Base-by-base conservation (phyloP, 2,797 vertebrate genomes). In the Enteromius anoplus region DNA sequence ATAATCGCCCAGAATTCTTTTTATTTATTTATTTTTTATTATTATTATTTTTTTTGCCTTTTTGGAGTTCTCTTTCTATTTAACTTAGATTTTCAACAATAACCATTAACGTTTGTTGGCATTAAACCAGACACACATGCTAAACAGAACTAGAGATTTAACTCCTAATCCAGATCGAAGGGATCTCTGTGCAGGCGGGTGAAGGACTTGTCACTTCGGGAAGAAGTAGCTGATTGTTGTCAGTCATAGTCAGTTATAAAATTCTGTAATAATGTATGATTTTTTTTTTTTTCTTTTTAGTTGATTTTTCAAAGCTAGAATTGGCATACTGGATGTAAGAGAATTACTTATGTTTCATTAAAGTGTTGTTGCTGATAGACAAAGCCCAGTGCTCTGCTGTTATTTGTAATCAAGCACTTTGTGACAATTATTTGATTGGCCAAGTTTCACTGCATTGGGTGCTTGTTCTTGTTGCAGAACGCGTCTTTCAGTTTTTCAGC, bases 121-220 rank as follows among this genome's bases (percentile, higher is more conserved):
- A 96, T 96, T 89, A 89, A 96, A 96, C 95, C 95, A 96, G 96
- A 96, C 95, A 96, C 96, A 95, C 95, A 95, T 96, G 95, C 94
- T 95, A 96, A 97, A 96, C 95, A 95, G 77, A 86, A 84, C 58
- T 70, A 68, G 81, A 64, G 75, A 81, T 84, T 47, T 86, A 84
- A 84, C 45, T 75, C 51, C 70, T 85, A 81, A 86, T 84, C 75
- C 81, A 85, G 85, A 84, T 78, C 75, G 69, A 81, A 84, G 80
- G 58, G 32, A 64, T 83, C 60, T 72, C 70, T 47, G 83, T 37
- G 58, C 51, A 58, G 34, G 23, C 29, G 19, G 47, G 37, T 40
- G 34, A 83, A 58, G 34, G 72, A 68, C 29, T 70, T 78, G 64
- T 68, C 49, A 45, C 64, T 45, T 76, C 4, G 14, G 5, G 55